Evolutionary conservation across 2,797 vertebrate genomes (phyloP).

Genomic region (Spinus pinus): DNA sequence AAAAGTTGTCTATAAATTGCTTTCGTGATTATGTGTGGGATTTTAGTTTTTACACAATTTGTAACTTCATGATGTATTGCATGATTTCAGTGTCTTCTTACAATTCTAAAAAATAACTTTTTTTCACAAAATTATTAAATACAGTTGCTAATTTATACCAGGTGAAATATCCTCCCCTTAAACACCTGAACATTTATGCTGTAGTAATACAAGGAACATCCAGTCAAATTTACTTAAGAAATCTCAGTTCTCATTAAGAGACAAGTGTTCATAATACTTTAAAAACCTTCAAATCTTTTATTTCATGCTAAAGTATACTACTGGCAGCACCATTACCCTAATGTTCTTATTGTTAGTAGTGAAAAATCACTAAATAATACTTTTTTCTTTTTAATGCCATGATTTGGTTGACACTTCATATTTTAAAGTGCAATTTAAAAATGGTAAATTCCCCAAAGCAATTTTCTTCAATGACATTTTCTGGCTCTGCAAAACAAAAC

Average conservation of each 20-base stretch:
- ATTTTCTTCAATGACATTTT: background rate
- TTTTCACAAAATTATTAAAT: background rate
- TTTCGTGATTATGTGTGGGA: background rate
- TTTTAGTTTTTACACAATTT: background rate
- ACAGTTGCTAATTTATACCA: background rate
- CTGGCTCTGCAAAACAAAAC: background rate
- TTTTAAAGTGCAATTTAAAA: background rate
- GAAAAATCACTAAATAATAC: background rate
- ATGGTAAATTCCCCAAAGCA: background rate
- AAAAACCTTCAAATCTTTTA: background rate
- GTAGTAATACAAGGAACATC: background rate
- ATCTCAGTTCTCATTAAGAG: background rate
- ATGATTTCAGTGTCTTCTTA: background rate
- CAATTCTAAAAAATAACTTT: background rate
- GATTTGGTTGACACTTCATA: background rate
- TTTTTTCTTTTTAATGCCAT: background rate
- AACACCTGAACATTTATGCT: background rate
- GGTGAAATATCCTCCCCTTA: background rate
- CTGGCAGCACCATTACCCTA: background rate
- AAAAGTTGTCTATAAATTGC: background rate
- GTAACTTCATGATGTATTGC: background rate
- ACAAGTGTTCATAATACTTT: background rate
- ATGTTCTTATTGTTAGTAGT: background rate
- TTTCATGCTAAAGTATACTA: background rate
- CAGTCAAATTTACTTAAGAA: background rate